phyloP scores from a whole-genome alignment of 2,888 invertebrate genomes.

The Linyphia triangularis region DNA sequence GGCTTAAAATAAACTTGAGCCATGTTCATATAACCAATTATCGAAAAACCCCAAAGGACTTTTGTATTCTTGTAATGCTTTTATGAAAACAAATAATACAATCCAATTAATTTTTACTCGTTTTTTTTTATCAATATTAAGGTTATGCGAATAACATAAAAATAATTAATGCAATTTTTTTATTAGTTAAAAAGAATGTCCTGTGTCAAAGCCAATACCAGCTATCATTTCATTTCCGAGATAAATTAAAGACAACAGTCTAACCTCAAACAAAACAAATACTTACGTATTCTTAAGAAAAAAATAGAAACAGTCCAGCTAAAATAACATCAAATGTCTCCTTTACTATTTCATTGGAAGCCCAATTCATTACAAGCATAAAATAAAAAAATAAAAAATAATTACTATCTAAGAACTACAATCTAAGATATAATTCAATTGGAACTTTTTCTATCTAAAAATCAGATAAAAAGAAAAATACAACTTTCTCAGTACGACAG shows the following conservation, averaged over 20 bases:
- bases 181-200: not conserved
- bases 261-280: not conserved
- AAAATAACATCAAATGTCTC: conserved; percentile 33
- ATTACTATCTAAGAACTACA: conserved; percentile 50
- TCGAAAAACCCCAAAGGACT: no score
- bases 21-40: no score
- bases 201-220: not conserved
- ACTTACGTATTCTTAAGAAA: not conserved
- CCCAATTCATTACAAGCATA: conserved; percentile 15
- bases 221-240: not conserved
- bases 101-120: no score
- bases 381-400: conserved; percentile 23
- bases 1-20: no score
- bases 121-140: no score
- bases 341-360: conserved; percentile 8
- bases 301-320: conserved; percentile 19
- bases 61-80: no score
- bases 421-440: conserved; percentile 57
- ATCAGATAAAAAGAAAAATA: conserved; percentile 39
- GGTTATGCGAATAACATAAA: no score
- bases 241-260: not conserved
- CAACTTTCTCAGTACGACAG: conserved; percentile 3
- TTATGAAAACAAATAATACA: no score
- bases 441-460: conserved; percentile 16
- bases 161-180: no score